These are phyloP conservation scores for Orchestia grillus DNA, from an alignment of 1,140 invertebrate species.

Conservation along the genomic window DNA sequence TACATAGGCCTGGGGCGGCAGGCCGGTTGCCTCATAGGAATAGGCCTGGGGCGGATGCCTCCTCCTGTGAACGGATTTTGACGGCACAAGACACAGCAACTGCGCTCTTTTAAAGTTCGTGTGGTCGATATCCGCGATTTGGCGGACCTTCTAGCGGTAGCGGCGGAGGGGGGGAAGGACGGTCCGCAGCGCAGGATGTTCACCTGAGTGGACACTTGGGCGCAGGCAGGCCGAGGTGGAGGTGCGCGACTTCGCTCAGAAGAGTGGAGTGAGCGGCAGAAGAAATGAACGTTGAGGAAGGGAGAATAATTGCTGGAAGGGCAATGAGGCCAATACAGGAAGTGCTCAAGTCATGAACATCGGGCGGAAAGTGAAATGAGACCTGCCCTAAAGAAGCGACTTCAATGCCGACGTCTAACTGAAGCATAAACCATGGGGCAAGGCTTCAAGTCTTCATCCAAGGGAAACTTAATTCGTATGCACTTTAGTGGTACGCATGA, in stretches of 20 bases:
- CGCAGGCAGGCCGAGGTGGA: not conserved
- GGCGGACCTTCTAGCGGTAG: not conserved
- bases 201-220: conserved; percentile 26
- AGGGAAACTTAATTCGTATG: no score
- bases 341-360: not conserved
- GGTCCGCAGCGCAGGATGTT: conserved; percentile 16
- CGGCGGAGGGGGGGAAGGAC: not conserved
- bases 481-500: no score
- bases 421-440: no score
- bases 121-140: conserved; percentile 5
- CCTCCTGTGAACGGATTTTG: not conserved
- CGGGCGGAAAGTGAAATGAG: not conserved
- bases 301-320: not conserved
- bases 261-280: not conserved
- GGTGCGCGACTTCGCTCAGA: not conserved
- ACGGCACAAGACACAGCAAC: not conserved
- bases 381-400: no score
- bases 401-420: no score
- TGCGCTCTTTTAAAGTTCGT: not conserved
- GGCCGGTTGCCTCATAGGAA: not conserved
- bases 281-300: not conserved
- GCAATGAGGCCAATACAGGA: not conserved
- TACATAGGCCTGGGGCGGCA: not conserved
- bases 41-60: not conserved
- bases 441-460: no score